These are phyloP conservation scores for Toxotes lorentzi DNA, from an alignment of 2,797 vertebrate genomes.

Conservation along the genomic window DNA sequence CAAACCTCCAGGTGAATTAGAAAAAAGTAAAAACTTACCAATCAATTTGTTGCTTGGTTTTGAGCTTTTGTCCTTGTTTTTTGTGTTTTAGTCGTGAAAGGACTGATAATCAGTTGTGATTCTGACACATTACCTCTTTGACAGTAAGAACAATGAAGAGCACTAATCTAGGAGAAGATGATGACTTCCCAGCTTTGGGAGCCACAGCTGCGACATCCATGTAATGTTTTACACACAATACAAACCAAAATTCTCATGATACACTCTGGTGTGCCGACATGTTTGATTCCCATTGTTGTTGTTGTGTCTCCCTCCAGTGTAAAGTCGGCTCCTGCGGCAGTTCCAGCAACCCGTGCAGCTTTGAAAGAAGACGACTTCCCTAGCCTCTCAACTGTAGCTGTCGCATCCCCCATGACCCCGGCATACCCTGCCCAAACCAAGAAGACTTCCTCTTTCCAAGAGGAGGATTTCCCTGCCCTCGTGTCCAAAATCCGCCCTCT, in stretches of 20 bases:
- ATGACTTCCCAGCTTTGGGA: constrained; percentile 88
- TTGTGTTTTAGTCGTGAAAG: not conserved
- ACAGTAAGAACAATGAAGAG: constrained; percentile 82
- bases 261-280: not conserved
- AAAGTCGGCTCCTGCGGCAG: constrained; percentile 50
- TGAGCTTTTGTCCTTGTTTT: not conserved
- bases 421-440: constrained; percentile 84
- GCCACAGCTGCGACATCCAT: constrained; percentile 71
- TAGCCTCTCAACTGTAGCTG: constrained; percentile 83
- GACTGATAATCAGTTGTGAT: not conserved
- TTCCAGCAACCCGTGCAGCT: constrained; percentile 39
- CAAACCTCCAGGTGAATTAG: constrained; percentile 76
- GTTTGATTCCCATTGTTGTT: not conserved
- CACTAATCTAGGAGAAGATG: constrained; percentile 81
- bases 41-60: not conserved
- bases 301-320: constrained; percentile 47
- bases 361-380: constrained; percentile 98
- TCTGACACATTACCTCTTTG: not conserved
- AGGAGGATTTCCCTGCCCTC: constrained; percentile 97
- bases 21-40: not conserved
- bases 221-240: constrained; percentile 53
- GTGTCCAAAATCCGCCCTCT: constrained; percentile 88
- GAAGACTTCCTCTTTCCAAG: constrained; percentile 90
- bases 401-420: constrained; percentile 80
- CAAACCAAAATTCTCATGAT: not conserved